Conservation (phyloP, 1,140 invertebrate genomes). For the Heliconius melpomene region DNA sequence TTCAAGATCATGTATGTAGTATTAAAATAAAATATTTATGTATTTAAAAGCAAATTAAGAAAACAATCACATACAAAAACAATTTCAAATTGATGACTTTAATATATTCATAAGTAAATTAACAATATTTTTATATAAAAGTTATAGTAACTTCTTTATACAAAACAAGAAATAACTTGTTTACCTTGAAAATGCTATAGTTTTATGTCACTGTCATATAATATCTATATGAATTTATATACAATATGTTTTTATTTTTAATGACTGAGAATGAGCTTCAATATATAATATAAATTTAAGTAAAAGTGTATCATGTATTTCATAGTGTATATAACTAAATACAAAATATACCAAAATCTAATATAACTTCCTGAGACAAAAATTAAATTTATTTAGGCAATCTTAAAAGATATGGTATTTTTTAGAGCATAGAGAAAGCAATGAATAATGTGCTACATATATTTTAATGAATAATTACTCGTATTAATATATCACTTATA, state of each 20-base stretch:
- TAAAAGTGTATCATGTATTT: neutral
- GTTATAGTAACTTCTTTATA: neutral
- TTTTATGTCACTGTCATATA: constrained; percentile 18
- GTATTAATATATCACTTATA: neutral
- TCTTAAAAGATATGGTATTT: no score
- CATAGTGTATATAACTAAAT: no score
- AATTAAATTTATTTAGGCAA: no score
- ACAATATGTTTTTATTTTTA: neutral
- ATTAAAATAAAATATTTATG: neutral
- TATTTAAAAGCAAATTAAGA: neutral
- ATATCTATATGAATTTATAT: neutral
- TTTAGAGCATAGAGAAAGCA: no score
- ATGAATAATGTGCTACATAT: neutral
- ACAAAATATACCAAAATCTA: neutral
- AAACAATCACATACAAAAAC: neutral
- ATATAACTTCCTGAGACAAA: neutral
- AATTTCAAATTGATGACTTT: neutral
- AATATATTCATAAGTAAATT: neutral
- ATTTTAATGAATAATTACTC: neutral
- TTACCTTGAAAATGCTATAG: constrained; percentile 17
- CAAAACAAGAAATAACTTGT: constrained; percentile 16
- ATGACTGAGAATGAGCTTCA: neutral
- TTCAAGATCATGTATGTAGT: constrained; percentile 27
- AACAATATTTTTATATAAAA: neutral
- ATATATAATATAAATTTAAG: neutral